Conservation (phyloP, 2,888 invertebrate genomes). For the Molorchus minor region DNA sequence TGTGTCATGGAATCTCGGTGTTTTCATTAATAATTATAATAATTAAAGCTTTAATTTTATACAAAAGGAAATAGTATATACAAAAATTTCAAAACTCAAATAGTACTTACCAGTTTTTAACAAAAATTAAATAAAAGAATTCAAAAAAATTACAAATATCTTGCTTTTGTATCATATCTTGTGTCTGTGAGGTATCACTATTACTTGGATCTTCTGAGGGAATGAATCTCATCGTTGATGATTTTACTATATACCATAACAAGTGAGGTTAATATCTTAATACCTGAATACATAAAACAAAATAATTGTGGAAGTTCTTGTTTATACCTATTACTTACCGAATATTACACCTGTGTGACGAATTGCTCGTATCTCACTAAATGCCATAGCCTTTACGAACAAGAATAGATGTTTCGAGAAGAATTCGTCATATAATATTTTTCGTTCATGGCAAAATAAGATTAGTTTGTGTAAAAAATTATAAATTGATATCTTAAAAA, state of each 20-base stretch:
- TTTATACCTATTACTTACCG: constrained; percentile 19
- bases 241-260: constrained; percentile 21
- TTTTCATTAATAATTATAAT: no score
- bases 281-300: constrained; percentile 18
- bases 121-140: constrained; percentile 28
- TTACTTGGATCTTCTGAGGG: not conserved
- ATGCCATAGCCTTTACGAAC: constrained; percentile 27
- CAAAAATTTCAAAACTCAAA: not conserved
- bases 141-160: constrained; percentile 18
- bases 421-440: constrained; percentile 24
- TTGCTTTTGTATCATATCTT: constrained; percentile 6
- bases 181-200: not conserved
- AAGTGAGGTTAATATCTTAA: constrained; percentile 26
- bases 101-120: constrained; percentile 27
- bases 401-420: constrained; percentile 13
- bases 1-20: no score
- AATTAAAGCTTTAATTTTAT: no score
- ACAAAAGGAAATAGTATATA: no score
- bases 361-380: constrained; percentile 24
- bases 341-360: constrained; percentile 31
- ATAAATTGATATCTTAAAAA: constrained; percentile 26
- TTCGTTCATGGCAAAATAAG: constrained; percentile 12
- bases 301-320: not conserved
- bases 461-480: constrained; percentile 30
- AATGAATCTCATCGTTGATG: constrained; percentile 1